Base-by-base conservation (phyloP, 2,888 invertebrate species). In the Lochmaea capreae region DNA sequence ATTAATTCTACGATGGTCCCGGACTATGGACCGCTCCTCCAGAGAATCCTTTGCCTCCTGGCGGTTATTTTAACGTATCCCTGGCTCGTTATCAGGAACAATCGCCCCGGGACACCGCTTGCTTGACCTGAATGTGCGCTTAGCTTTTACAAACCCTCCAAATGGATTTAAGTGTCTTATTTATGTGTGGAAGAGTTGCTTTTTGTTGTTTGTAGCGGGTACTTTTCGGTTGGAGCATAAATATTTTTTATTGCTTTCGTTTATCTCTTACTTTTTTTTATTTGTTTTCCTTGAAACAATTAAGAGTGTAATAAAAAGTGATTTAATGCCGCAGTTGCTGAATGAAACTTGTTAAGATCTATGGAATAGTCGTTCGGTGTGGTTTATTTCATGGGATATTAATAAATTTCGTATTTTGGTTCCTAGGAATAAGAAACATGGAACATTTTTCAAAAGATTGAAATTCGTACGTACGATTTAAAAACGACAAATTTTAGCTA, bases 1-100 rank as follows among this genome's bases (percentile, higher is more conserved):
- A 84, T 84, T 84, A 84, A 84, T 84, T 82, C 83, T 77, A 76
- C 78, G 79, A 80, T 76, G 74, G 62, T 66, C 58, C 49, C 39
- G 49, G 63, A 58, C 68, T 65, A 43, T 67, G 74, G n/a, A 59
- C 75, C 71, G 79, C 71, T 75, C 80, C 84, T 81, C 83, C 77
- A 78, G 83, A 83, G 84, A 81, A 81, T 80, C 81, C 80, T 83
- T 79, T 75, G 77, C 74, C 80, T 80, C 82, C 78, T 80, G 83
- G 80, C 79, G 82, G 84, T 83, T 83, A 84, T 84, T 84, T 84
- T 82, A 80, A 78, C 79, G 73, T 76, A 73, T 80, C 82, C 67
- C 79, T 74, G 75, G 80, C 83, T 85, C 84, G 85, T 85, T 85
- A 85, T 85, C 85, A 80, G 81, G 81, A 84, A 84, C 84, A 85